Conservation (phyloP, 1,140 invertebrate genomes). For the Macrobrachium nipponense region DNA sequence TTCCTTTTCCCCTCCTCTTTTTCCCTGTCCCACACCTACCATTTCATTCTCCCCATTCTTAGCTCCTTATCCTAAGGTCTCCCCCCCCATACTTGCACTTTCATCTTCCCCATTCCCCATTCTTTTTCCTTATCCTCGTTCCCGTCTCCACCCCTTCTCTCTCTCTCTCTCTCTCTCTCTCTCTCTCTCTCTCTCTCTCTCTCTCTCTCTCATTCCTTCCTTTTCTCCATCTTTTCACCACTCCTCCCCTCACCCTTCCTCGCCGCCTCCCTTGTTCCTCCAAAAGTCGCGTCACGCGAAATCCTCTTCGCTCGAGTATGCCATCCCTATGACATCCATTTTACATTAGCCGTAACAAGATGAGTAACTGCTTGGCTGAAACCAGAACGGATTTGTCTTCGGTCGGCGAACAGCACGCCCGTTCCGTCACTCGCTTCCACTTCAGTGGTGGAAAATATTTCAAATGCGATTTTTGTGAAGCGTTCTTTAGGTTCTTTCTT, state of each 20-base stretch:
- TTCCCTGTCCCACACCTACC: neutral
- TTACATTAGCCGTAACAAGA: constrained; percentile 54
- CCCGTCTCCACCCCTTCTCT: neutral
- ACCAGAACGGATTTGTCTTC: constrained; percentile 16
- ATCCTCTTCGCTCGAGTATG: constrained; percentile 22
- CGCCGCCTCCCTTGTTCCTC: neutral
- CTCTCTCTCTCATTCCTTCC: neutral
- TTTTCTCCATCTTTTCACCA: neutral
- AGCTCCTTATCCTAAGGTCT: neutral
- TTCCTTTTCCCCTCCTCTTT: too few relatives aligned
- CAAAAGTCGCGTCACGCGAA: neutral
- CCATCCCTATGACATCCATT: constrained; percentile 42
- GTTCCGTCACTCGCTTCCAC: too few relatives aligned
- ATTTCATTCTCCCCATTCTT: neutral
- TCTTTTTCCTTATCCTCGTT: neutral
- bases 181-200: neutral
- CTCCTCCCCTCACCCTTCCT: neutral
- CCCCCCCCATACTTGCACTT: neutral
- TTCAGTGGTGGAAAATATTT: too few relatives aligned
- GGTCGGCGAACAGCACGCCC: neutral
- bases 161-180: neutral
- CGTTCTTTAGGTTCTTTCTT: too few relatives aligned
- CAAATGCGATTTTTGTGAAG: too few relatives aligned
- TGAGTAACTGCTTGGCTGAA: constrained; percentile 39
- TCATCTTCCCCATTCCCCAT: neutral